Base-by-base conservation (phyloP, 1,140 invertebrate genomes). In the Dryas iulia region DNA sequence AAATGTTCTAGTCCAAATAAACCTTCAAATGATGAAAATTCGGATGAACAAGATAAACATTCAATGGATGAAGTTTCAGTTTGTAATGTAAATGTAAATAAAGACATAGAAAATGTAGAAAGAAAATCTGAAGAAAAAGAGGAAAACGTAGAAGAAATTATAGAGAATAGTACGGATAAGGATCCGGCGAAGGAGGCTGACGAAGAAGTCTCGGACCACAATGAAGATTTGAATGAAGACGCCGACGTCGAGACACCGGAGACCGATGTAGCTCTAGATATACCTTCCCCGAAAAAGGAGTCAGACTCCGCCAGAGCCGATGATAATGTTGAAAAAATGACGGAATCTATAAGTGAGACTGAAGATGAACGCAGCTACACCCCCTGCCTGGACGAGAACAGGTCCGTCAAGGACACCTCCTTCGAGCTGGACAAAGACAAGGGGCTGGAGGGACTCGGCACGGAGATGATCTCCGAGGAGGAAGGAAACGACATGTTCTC, bases 391-490 rank as follows among this genome's bases (percentile, higher is more conserved):
- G 94, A 95, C 80, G 94, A 95, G 73, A 93, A 94, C 67, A 92
- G 90, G 69, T 89, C 87, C n/a, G 88, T 24, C 14, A 66, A 87
- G 56, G 90, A 92, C 47, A 86, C 82, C 0, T 90, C 88, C 0
- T 73, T 87, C 12, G 89, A 90, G 33, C 79, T 76, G 0, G 87
- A 90, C 52, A 89, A 86, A 68, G 87, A 83, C 21, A 90, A 91
- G 65, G 94, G 93, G 0, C 83, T 94, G 3, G 94, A 93, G 73
- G 94, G 94, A 1, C 91, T 95, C 31, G 95, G 95, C 71, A 95
- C 95, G 0, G 95, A 96, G 87, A 92, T 95, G 76, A 95, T 96
- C 68, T 96, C 95, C 1, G 95, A 95, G 56, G 94, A 95, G 33
- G 94, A 95, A 71, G 93, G 93, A 30, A 92, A 93, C 66, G 93